phyloP scores from a whole-genome alignment of 2,113 vertebrate genomes.

The Neopipo cinnamomea region DNA sequence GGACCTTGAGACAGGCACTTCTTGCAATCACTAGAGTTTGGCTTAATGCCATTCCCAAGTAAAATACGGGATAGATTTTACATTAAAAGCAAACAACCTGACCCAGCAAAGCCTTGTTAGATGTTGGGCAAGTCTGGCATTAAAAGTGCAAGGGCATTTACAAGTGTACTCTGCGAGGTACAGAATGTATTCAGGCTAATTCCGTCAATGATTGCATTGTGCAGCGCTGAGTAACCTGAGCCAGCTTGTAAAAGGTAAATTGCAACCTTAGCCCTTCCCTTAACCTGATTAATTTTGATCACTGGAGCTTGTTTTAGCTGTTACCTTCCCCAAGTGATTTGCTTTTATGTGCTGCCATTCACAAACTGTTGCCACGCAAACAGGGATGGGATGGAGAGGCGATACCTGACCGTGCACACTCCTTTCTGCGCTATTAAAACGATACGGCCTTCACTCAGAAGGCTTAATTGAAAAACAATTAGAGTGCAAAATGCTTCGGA shows the following conservation, averaged over 20 bases:
- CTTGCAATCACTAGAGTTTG: background rate
- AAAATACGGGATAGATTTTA: background rate
- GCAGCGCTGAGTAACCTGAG: background rate
- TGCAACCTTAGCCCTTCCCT: conserved; percentile 23
- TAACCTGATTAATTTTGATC: conserved; percentile 45
- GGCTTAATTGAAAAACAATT: conserved; percentile 13
- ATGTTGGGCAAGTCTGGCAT: background rate
- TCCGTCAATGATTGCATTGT: background rate
- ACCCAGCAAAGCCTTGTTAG: background rate
- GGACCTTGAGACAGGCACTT: background rate
- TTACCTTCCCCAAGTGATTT: conserved; percentile 1
- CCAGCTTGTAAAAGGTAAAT: conserved; percentile 29
- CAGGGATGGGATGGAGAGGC: background rate
- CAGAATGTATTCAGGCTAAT: background rate
- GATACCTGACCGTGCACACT: background rate
- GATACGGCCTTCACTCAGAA: background rate
- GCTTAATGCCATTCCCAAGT: background rate
- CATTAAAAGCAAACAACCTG: background rate
- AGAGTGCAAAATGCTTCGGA: background rate
- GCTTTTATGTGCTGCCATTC: background rate
- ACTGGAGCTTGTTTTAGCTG: conserved; percentile 17
- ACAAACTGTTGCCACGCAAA: background rate
- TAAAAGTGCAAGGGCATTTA: background rate
- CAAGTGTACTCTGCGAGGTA: background rate
- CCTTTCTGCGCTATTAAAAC: background rate